Conservation (phyloP, 2,888 invertebrate species). For the Polietes domitor region DNA sequence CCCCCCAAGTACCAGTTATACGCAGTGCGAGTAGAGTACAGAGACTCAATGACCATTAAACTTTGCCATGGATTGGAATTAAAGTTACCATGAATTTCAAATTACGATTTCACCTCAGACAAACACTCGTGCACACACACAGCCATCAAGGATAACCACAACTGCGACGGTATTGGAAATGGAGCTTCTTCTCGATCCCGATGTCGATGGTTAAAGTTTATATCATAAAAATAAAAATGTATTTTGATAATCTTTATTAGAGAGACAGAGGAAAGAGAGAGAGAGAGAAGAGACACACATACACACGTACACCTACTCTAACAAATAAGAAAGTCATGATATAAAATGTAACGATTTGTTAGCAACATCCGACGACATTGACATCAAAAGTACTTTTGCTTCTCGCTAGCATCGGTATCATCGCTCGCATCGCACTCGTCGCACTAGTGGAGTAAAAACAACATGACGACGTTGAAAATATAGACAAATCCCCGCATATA, state of each 20-base stretch:
- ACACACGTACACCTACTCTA: not conserved
- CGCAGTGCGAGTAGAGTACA: not conserved
- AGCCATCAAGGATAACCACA: not conserved
- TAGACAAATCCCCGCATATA: not conserved
- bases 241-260: slow-evolving; percentile 17
- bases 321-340: slow-evolving; percentile 1
- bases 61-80: slow-evolving; percentile 1
- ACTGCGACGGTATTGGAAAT: not conserved
- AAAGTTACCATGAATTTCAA: not conserved
- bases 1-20: not conserved
- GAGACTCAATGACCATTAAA: not conserved
- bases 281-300: not conserved
- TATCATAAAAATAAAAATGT: slow-evolving; percentile 20
- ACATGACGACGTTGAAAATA: not conserved
- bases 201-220: slow-evolving; percentile 9
- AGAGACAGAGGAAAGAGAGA: too few species aligned
- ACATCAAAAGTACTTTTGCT: slow-evolving; percentile 29
- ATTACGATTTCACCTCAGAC: not conserved
- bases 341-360: slow-evolving; percentile 39
- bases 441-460: not conserved
- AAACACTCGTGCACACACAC: not conserved
- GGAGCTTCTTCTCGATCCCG: not conserved
- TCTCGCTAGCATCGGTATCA: too few species aligned
- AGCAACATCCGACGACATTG: slow-evolving; percentile 33
- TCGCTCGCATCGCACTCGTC: too few species aligned